Percentiles rank a stretch among this genome's conserved stretches.
These are phyloP conservation scores for Crocidura indochinensis DNA, from an alignment of 2,797 vertebrate genomes.

Conservation along the genomic window DNA sequence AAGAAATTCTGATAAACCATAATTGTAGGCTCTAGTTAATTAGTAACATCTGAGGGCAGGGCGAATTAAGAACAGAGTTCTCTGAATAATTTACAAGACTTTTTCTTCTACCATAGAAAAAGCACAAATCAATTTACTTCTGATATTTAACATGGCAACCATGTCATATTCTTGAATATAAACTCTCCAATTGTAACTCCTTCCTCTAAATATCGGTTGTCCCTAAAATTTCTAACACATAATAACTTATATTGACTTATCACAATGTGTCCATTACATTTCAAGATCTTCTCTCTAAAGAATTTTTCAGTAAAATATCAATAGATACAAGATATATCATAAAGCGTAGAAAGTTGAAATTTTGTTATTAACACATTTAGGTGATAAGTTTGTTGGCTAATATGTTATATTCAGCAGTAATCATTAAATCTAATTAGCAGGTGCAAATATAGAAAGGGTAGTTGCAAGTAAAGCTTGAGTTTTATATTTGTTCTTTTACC, in stretches of 20 bases:
- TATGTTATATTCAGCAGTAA: background rate
- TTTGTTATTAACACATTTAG: background rate
- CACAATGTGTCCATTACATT: background rate
- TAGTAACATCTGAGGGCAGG: background rate
- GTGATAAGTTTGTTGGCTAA: background rate
- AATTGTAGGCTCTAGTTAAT: background rate
- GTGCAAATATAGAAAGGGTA: background rate
- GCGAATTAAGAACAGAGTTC: background rate
- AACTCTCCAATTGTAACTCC: background rate
- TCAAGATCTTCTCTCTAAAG: background rate
- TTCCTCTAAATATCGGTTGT: background rate
- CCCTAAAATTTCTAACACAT: background rate
- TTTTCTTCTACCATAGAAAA: no score
- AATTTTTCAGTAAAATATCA: no score
- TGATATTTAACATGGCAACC: background rate
- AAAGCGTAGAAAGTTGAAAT: background rate
- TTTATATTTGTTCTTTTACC: slow-evolving; percentile 16
- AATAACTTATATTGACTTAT: background rate
- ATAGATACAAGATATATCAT: no score
- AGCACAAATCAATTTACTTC: no score
- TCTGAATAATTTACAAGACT: background rate
- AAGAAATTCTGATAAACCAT: background rate
- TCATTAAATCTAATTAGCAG: background rate
- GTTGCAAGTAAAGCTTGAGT: background rate
- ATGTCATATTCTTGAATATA: background rate